Conservation (phyloP, 2,797 vertebrate species). For the Cossypha niveicapilla region DNA sequence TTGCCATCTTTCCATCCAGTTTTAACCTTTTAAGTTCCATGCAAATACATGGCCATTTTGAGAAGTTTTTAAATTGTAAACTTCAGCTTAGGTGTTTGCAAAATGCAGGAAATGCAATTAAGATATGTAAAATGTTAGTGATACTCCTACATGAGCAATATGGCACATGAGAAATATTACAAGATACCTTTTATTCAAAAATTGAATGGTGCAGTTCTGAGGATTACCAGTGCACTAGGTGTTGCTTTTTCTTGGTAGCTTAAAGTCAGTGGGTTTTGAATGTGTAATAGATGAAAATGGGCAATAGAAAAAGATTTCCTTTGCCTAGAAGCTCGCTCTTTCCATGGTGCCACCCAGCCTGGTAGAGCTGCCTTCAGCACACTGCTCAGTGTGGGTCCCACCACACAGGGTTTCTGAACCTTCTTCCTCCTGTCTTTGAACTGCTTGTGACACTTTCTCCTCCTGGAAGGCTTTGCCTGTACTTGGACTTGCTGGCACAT, state of each 20-base stretch:
- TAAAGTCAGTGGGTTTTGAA: background rate
- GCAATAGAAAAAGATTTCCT: background rate
- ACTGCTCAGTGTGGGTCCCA: background rate
- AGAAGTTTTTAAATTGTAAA: background rate
- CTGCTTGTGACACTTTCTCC: background rate
- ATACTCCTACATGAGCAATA: background rate
- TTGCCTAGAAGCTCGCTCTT: fast-evolving
- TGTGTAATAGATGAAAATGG: background rate
- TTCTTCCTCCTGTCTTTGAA: background rate
- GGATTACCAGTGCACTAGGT: background rate
- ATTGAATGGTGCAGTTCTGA: background rate
- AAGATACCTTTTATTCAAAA: background rate
- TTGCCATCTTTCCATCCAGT: background rate
- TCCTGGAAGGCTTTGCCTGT: background rate
- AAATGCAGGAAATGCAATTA: background rate
- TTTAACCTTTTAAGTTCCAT: background rate
- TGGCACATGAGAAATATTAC: background rate
- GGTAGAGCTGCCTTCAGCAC: background rate
- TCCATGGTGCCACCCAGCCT: fast-evolving
- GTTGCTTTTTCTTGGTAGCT: background rate
- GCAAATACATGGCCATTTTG: background rate
- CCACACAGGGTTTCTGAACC: background rate
- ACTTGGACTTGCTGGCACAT: background rate
- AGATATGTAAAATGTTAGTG: background rate
- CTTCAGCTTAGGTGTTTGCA: background rate